Conservation (phyloP, 2,113 vertebrate species). For the Seriola dumerili region DNA sequence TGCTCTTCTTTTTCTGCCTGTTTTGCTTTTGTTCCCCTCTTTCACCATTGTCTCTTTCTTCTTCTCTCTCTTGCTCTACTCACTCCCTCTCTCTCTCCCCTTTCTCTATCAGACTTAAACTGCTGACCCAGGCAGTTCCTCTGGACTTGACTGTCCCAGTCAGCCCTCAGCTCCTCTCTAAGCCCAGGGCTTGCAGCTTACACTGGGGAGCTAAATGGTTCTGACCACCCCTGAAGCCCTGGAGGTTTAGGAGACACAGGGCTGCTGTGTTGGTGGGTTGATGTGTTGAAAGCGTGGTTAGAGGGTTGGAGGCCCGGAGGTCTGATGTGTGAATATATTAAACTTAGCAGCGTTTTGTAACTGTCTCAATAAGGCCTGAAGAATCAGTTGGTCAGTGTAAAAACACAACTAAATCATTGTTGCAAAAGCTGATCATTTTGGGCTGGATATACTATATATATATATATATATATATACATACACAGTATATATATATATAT, state of each 20-base stretch:
- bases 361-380: neutral
- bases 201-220: conserved; percentile 33
- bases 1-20: neutral
- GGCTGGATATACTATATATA: too few species aligned
- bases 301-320: neutral
- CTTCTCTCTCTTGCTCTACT: neutral
- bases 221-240: conserved; percentile 15
- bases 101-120: neutral
- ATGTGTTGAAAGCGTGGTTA: conserved; percentile 21
- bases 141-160: conserved; percentile 8
- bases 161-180: conserved; percentile 13
- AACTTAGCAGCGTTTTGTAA: neutral
- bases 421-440: too few species aligned
- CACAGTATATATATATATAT: too few species aligned
- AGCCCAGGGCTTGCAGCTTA: conserved; percentile 14
- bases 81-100: neutral
- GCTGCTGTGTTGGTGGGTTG: neutral
- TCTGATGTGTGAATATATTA: conserved; percentile 6
- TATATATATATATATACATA: too few species aligned
- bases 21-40: neutral
- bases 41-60: neutral
- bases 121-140: conserved; percentile 43
- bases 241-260: neutral
- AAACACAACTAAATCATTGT: too few species aligned
- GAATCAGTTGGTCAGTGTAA: neutral